Evolutionary conservation across 2,888 invertebrate genomes (phyloP).

Genomic region (Tipula vernalis): DNA sequence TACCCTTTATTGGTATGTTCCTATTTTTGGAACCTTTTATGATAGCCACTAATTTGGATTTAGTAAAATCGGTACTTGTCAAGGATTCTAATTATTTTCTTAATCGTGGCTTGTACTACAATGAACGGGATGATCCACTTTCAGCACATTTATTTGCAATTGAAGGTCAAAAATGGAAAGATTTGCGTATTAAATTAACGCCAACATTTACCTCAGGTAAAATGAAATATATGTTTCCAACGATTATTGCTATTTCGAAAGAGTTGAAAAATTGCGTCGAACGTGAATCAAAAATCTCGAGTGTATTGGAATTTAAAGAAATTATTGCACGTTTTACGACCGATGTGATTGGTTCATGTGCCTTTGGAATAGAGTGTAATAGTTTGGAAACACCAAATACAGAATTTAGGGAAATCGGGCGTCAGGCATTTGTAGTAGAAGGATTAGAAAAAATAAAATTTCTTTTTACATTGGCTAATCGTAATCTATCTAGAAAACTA

Average conservation of each 20-base stretch:
- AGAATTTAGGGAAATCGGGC: constrained; percentile 26
- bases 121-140: constrained; percentile 29
- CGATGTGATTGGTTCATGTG: constrained; percentile 39
- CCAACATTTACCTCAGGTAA: constrained; percentile 39
- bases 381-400: constrained; percentile 32
- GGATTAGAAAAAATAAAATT: background rate
- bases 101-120: constrained; percentile 27
- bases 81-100: constrained; percentile 31
- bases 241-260: constrained; percentile 25
- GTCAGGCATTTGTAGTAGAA: constrained; percentile 19
- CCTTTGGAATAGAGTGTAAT: constrained; percentile 39
- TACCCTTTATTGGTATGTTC: constrained; percentile 26
- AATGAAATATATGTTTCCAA: constrained; percentile 37
- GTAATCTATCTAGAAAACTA: background rate
- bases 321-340: constrained; percentile 35
- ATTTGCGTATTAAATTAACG: constrained; percentile 33
- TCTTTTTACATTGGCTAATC: background rate
- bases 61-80: constrained; percentile 26
- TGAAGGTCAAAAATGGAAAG: constrained; percentile 36
- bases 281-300: constrained; percentile 15
- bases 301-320: constrained; percentile 34
- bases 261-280: constrained; percentile 22
- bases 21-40: constrained; percentile 22
- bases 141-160: constrained; percentile 26
- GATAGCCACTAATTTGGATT: constrained; percentile 24